Evolutionary conservation across 2,113 vertebrate species (phyloP).

Genomic region (Poeciliopsis turrubarensis): DNA sequence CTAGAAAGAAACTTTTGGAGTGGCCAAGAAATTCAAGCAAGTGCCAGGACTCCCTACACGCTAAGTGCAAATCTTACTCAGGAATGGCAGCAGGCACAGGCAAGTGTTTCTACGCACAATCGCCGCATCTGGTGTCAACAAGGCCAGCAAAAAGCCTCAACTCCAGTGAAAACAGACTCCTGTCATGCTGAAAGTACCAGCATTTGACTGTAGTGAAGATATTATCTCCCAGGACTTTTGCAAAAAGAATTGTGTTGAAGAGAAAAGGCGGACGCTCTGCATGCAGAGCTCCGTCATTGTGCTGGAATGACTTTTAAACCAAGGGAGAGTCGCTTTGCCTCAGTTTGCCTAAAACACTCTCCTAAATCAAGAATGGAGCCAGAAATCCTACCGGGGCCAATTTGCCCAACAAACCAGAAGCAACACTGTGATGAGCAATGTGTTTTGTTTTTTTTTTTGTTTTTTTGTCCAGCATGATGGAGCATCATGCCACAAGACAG

Average conservation of each 20-base stretch:
- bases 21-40: background rate
- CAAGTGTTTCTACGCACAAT: background rate
- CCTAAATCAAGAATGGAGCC: background rate
- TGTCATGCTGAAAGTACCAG: background rate
- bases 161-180: background rate
- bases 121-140: background rate
- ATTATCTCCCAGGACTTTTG: no score
- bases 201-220: background rate
- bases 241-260: no score
- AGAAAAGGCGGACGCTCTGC: no score
- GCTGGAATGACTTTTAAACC: no score
- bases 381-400: background rate
- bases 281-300: no score
- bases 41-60: background rate
- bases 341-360: background rate
- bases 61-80: background rate
- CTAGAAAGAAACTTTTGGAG: background rate
- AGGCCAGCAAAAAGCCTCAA: background rate
- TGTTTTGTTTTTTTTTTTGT: no score
- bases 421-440: background rate
- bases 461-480: background rate
- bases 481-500: background rate
- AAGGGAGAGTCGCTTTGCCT: background rate
- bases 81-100: background rate
- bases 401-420: background rate